Evolutionary conservation across 2,888 invertebrate species (phyloP).

Genomic region (Aricia artaxerxes): DNA sequence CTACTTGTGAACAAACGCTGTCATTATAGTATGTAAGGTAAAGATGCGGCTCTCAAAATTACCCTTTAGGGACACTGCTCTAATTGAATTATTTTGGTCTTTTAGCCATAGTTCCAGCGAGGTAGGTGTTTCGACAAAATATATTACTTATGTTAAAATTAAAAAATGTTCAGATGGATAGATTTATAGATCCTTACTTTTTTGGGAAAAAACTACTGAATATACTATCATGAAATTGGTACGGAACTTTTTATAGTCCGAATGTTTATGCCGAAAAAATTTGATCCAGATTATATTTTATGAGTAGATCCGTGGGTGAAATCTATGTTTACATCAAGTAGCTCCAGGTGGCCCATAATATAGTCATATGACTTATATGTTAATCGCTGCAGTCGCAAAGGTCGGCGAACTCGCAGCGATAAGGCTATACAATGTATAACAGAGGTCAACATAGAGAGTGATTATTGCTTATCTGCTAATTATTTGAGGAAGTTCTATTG

Average conservation of each 20-base stretch:
- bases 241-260: neutral
- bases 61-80: neutral
- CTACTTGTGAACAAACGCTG: slow-evolving; percentile 4
- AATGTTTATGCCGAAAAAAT: neutral
- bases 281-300: neutral
- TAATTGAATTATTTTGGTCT: too few relatives aligned
- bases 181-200: too few relatives aligned
- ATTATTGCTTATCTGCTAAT: neutral
- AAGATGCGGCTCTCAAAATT: neutral
- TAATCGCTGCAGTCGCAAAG: neutral
- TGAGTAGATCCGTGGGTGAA: neutral
- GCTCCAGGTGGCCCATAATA: neutral
- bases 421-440: neutral
- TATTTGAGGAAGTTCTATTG: slow-evolving; percentile 15
- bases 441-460: slow-evolving; percentile 2
- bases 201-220: too few relatives aligned
- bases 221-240: too few relatives aligned
- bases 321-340: neutral
- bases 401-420: neutral
- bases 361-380: neutral
- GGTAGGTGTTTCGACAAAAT: too few relatives aligned
- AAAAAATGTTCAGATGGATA: too few relatives aligned
- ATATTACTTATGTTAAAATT: too few relatives aligned
- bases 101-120: too few relatives aligned
- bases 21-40: neutral